Conservation (phyloP, 2,797 vertebrate genomes). For the Thamnophis elegans region DNA sequence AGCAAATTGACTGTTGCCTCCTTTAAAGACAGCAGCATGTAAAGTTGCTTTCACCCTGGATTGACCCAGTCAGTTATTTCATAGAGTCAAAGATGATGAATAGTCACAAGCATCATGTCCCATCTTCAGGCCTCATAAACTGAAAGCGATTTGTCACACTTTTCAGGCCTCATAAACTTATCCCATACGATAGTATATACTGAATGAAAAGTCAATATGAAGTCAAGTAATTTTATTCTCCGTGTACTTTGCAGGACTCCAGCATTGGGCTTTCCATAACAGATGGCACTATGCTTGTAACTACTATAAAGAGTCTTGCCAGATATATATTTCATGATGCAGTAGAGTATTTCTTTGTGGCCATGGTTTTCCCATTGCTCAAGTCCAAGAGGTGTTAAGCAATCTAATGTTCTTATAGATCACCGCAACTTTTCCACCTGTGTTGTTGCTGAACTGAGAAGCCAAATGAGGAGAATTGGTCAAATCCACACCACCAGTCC, state of each 20-base stretch:
- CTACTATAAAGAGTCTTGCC: background rate
- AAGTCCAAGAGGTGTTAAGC: background rate
- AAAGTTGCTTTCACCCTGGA: background rate
- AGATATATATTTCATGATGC: background rate
- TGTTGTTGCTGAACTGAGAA: background rate
- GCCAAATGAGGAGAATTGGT: background rate
- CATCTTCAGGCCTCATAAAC: background rate
- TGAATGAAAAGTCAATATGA: background rate
- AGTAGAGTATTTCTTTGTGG: background rate
- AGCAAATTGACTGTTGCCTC: background rate
- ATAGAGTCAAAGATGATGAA: background rate
- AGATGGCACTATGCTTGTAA: background rate
- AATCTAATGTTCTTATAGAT: background rate
- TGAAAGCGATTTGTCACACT: background rate
- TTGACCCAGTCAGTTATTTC: background rate
- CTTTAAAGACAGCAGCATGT: background rate
- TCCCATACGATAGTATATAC: background rate
- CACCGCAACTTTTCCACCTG: background rate
- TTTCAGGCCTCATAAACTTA: background rate
- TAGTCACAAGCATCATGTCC: background rate
- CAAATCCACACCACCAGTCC: background rate
- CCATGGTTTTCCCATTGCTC: background rate
- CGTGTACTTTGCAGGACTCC: background rate
- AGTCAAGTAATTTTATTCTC: background rate
- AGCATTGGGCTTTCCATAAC: background rate